These are phyloP conservation scores for Sarcophaga carnaria DNA, from an alignment of 2,888 invertebrate genomes.

Conservation along the genomic window DNA sequence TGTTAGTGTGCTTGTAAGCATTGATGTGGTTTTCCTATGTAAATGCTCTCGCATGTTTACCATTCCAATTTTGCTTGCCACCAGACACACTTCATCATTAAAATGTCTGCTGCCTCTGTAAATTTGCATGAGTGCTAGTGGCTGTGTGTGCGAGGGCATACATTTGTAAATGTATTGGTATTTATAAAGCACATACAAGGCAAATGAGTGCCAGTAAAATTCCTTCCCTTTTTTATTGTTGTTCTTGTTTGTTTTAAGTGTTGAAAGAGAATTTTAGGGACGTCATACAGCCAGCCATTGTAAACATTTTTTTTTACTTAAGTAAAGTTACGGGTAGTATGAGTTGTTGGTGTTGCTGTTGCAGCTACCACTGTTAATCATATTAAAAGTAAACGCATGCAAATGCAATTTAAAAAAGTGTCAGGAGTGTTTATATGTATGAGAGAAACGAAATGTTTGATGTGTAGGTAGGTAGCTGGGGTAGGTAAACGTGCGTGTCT, in stretches of 20 bases:
- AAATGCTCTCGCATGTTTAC: constrained; percentile 11
- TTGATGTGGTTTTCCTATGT: constrained; percentile 8
- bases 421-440: constrained; percentile 40
- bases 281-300: background rate
- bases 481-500: background rate
- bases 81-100: constrained; percentile 49
- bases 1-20: background rate
- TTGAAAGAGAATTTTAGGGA: too few relatives aligned
- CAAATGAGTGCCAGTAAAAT: background rate
- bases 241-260: constrained; percentile 14
- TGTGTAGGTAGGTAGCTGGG: background rate
- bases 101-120: constrained; percentile 6
- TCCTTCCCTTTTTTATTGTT: background rate
- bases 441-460: constrained; percentile 1
- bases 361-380: constrained; percentile 46
- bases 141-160: background rate
- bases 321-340: constrained; percentile 6
- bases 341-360: background rate
- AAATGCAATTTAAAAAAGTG: constrained; percentile 62
- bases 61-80: constrained; percentile 25
- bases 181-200: background rate
- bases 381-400: constrained; percentile 65
- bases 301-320: constrained; percentile 48
- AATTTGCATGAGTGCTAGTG: background rate
- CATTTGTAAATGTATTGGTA: background rate